Evolutionary conservation across 2,797 vertebrate genomes (phyloP).

Genomic region (Dicrostonyx torquatus): DNA sequence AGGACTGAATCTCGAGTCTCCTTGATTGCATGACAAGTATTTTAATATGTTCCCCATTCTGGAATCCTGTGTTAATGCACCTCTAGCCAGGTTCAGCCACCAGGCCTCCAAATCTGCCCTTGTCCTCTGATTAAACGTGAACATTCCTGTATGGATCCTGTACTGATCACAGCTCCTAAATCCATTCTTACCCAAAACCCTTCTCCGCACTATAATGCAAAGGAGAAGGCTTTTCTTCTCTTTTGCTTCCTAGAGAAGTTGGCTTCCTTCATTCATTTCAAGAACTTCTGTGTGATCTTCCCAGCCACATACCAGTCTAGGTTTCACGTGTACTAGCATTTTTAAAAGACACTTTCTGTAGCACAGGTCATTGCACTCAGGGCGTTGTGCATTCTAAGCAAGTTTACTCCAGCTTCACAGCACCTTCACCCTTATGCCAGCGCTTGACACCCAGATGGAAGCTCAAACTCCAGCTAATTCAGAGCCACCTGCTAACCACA

Average conservation of each 20-base stretch:
- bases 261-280: too few relatives aligned
- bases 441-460: background rate
- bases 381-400: background rate
- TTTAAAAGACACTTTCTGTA: background rate
- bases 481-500: background rate
- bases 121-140: background rate
- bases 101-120: background rate
- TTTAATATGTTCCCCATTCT: background rate
- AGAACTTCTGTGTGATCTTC: background rate
- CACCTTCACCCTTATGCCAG: too few relatives aligned
- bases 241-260: background rate
- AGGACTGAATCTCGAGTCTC: background rate
- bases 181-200: background rate
- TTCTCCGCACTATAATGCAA: too few relatives aligned
- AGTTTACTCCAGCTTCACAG: background rate
- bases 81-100: background rate
- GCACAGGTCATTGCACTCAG: background rate
- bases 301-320: background rate
- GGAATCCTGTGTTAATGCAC: background rate
- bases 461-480: background rate
- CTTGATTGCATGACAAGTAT: background rate
- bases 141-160: background rate
- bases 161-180: background rate
- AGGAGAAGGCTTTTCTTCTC: too few relatives aligned
- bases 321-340: too few relatives aligned